Percentiles rank a stretch among this genome's conserved stretches.
Conservation (phyloP, 2,113 vertebrate species). For the Ceyx melanurus region DNA sequence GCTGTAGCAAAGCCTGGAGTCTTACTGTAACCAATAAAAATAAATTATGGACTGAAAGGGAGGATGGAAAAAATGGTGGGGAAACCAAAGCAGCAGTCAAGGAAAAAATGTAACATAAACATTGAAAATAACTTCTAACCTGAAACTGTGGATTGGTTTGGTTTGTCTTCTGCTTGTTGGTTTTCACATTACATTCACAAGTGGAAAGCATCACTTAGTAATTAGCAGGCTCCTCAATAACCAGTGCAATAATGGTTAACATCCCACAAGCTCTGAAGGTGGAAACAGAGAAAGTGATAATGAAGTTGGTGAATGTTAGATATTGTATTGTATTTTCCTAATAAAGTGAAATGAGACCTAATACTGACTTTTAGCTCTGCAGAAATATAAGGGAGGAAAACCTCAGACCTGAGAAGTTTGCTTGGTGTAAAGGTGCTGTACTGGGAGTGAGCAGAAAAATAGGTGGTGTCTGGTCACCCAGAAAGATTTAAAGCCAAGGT, state of each 20-base stretch:
- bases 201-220: neutral
- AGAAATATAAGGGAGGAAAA: neutral
- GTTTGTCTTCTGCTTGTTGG: neutral
- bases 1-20: constrained; percentile 72
- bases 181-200: neutral
- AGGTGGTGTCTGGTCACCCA: neutral
- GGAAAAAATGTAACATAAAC: constrained; percentile 11
- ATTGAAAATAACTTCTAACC: constrained; percentile 9
- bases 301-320: neutral
- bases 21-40: constrained; percentile 77
- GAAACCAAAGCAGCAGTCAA: constrained; percentile 23
- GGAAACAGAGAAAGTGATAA: constrained; percentile 9
- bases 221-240: neutral
- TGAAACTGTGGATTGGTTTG: neutral
- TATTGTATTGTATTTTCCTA: neutral
- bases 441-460: neutral
- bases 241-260: neutral
- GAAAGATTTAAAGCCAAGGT: neutral
- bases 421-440: neutral
- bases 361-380: neutral
- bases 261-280: neutral
- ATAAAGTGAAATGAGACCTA: neutral
- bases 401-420: neutral
- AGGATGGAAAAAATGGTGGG: constrained; percentile 48
- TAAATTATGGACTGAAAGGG: constrained; percentile 71